phyloP scores from a whole-genome alignment of 1,140 invertebrate species.

The Asobara japonica region DNA sequence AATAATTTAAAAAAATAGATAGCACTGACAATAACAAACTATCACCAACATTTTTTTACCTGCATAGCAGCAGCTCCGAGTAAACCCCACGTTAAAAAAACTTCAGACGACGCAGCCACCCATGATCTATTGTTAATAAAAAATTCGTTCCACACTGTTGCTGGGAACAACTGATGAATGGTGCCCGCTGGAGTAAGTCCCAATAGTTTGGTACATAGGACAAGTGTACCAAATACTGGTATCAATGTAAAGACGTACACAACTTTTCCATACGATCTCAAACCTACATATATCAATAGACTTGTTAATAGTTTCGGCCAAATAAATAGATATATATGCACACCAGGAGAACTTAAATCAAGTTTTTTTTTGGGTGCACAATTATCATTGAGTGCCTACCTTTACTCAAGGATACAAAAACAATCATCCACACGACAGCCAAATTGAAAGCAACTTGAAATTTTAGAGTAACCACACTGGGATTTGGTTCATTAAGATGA shows the following conservation, averaged over 20 bases:
- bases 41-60: slow-evolving; percentile 61
- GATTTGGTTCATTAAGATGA: slow-evolving; percentile 70
- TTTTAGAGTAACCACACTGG: slow-evolving; percentile 75
- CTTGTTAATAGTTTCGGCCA: no score
- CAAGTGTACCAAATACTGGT: slow-evolving; percentile 77
- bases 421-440: slow-evolving; percentile 89
- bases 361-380: no score
- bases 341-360: no score
- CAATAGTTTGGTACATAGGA: slow-evolving; percentile 80
- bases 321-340: no score
- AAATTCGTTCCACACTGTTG: slow-evolving; percentile 84
- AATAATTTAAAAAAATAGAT: no score
- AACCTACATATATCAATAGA: slow-evolving; percentile 65
- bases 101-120: slow-evolving; percentile 87
- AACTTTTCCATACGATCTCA: slow-evolving; percentile 87
- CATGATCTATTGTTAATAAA: slow-evolving; percentile 78
- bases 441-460: slow-evolving; percentile 91
- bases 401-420: slow-evolving; percentile 90
- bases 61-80: slow-evolving; percentile 87
- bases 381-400: slow-evolving; percentile 67
- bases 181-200: slow-evolving; percentile 74
- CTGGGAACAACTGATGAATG: slow-evolving; percentile 76
- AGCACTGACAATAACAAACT: no score
- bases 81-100: slow-evolving; percentile 89
- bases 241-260: slow-evolving; percentile 78